Evolutionary conservation across 2,797 vertebrate genomes (phyloP), one percentile per base, ranked within the genome.

Genomic region (Enteromius treurensis): DNA sequence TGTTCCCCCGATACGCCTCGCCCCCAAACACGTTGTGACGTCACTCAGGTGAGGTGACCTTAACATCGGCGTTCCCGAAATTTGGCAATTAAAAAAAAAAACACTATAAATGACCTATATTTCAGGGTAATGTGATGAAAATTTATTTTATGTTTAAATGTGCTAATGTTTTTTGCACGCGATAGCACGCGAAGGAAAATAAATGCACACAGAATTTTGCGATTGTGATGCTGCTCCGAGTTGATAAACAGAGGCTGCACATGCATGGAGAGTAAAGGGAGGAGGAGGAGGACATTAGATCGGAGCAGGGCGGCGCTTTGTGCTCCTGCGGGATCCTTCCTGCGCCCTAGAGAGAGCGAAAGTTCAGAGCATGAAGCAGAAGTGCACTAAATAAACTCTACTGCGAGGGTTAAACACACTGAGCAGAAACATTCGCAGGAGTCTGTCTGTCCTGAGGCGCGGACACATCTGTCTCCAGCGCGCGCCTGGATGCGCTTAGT

Each of bases 301-400:
- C 68, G 26, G 10, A 69, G 70, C 29, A 40, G 83, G 83, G 83
- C 83, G 83, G 78, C 15, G 71, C 83, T 81, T 80, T 84, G 32
- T 23, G 26, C 77, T 75, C 71, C 71, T 76, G 71, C 47, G 37
- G 77, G 68, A 77, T 65, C 73, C 45, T 47, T 83, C 51, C 62
- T 79, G 26, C 69, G 68, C 77, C 64, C 84, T 1, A 17, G 21
- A 82, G 77, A 80, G 49, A 80, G 76, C 10, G 51, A 80, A 87
- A 85, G 77, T 86, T 86, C 80, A 77, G 45, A 53, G 21, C 37
- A 55, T 60, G 55, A 79, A 84, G 55, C 70, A 62, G 77, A 86
- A 83, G 81, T 77, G 64, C 51, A 51, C 15, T 49, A 21, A 26
- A 78, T 21, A 32, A 81, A 68, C 40, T 62, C 19, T 47, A 1